phyloP scores from a whole-genome alignment of 2,797 vertebrate species.

The Myotis myotis region DNA sequence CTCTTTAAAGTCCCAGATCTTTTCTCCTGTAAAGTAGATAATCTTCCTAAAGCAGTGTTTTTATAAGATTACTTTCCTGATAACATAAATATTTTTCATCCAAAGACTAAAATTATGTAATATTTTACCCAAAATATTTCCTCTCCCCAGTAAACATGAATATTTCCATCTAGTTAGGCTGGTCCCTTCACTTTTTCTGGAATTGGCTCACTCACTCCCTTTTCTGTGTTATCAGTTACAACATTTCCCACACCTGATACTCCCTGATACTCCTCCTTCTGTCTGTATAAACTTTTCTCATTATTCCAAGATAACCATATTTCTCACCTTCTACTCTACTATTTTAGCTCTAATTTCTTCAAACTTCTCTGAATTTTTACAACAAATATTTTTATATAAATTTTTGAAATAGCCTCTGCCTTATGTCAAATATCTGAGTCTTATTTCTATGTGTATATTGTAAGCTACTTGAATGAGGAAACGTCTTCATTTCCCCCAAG shows the following conservation, averaged over 20 bases:
- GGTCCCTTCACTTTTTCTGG: neutral
- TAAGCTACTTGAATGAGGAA: neutral
- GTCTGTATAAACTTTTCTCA: neutral
- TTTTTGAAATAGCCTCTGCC: neutral
- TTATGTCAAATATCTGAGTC: neutral
- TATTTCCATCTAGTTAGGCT: neutral
- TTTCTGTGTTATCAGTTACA: neutral
- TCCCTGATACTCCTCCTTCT: neutral
- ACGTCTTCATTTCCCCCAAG: neutral
- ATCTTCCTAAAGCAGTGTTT: neutral
- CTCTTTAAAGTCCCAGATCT: neutral
- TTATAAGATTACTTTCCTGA: neutral
- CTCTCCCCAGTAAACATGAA: neutral
- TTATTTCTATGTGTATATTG: neutral
- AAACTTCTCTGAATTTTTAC: neutral
- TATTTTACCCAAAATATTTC: neutral
- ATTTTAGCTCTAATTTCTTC: neutral
- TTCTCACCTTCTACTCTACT: constrained; percentile 4
- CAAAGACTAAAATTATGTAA: neutral
- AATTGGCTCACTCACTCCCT: neutral
- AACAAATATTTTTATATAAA: neutral
- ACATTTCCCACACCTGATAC: neutral
- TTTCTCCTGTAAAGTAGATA: neutral
- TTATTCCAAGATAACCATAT: neutral
- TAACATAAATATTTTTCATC: neutral